These are phyloP conservation scores for Melanostigma gelatinosum DNA, from an alignment of 2,113 vertebrate genomes.

Conservation along the genomic window DNA sequence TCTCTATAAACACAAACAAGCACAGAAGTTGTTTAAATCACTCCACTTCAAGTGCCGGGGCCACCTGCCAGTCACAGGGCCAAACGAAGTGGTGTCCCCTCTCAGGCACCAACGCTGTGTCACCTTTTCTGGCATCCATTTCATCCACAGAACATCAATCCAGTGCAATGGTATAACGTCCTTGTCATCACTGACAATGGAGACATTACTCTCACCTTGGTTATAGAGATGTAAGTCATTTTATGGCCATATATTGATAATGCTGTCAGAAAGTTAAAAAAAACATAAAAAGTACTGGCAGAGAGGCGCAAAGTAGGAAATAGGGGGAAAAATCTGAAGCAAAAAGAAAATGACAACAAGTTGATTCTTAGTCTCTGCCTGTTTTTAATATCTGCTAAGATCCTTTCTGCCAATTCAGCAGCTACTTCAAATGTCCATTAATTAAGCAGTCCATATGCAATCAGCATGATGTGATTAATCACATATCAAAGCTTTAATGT, in stretches of 20 bases:
- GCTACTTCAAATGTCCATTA: conserved; percentile 38
- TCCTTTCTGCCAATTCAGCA: conserved; percentile 16
- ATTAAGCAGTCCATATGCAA: conserved; percentile 41
- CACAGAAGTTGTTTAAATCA: conserved; percentile 35
- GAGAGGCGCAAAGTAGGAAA: neutral
- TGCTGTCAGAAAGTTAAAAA: conserved; percentile 31
- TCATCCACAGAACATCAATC: conserved; percentile 62
- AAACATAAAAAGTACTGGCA: neutral
- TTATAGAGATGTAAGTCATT: conserved; percentile 53
- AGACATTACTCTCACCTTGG: conserved; percentile 61
- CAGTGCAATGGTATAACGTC: conserved; percentile 46
- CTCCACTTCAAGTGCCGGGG: conserved; percentile 47
- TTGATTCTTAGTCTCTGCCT: neutral
- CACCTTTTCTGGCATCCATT: conserved; percentile 52
- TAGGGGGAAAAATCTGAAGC: fast-evolving
- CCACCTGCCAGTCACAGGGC: conserved; percentile 66
- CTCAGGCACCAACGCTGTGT: conserved; percentile 44
- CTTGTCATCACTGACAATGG: conserved; percentile 63
- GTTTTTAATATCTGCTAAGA: neutral
- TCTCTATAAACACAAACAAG: conserved; percentile 1
- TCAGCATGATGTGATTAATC: conserved; percentile 47
- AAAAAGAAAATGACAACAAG: neutral
- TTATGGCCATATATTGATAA: conserved; percentile 53
- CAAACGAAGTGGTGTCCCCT: conserved; percentile 55
- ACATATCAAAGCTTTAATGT: conserved; percentile 28